These are phyloP conservation scores for Tenebrosternarchus preto DNA, from an alignment of 2,113 vertebrate species.

Conservation along the genomic window DNA sequence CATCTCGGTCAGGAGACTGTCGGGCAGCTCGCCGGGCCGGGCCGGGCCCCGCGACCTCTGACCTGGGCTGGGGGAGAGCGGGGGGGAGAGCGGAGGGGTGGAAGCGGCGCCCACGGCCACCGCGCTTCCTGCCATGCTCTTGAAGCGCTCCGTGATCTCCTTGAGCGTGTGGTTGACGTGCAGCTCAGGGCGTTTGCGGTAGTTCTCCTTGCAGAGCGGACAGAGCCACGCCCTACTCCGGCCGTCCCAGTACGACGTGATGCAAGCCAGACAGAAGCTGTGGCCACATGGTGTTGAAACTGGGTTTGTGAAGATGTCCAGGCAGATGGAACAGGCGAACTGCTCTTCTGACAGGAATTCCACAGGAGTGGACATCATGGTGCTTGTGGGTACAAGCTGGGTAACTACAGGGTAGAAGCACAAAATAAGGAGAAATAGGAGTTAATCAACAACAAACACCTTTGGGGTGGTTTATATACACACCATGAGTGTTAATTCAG, in stretches of 20 bases:
- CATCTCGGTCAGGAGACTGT: conserved; percentile 37
- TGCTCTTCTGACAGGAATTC: conserved; percentile 72
- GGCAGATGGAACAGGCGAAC: conserved; percentile 75
- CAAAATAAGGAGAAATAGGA: not conserved
- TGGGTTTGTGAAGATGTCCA: conserved; percentile 72
- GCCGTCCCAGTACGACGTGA: conserved; percentile 71
- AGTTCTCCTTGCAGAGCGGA: conserved; percentile 75
- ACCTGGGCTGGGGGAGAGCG: too few relatives aligned
- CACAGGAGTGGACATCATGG: conserved; percentile 57
- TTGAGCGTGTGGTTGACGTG: conserved; percentile 74
- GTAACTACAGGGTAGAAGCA: not conserved
- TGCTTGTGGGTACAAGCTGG: not conserved
- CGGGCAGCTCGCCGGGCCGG: conserved; percentile 30
- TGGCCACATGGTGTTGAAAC: conserved; percentile 76
- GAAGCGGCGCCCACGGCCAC: not conserved
- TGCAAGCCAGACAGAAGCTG: conserved; percentile 74
- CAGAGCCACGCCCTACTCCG: conserved; percentile 61
- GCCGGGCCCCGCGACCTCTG: not conserved
- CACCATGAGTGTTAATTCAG: not conserved
- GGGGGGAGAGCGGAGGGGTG: not conserved
- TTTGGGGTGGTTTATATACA: too few relatives aligned
- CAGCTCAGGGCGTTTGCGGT: conserved; percentile 68
- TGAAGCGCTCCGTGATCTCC: conserved; percentile 77
- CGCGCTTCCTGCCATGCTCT: conserved; percentile 53
- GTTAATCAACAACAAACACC: not conserved